A percentile compares a stretch with the other conserved stretches of the same genome.
Evolutionary conservation across 2,797 vertebrate species (phyloP).

Genomic region (Orestias chungarensis): DNA sequence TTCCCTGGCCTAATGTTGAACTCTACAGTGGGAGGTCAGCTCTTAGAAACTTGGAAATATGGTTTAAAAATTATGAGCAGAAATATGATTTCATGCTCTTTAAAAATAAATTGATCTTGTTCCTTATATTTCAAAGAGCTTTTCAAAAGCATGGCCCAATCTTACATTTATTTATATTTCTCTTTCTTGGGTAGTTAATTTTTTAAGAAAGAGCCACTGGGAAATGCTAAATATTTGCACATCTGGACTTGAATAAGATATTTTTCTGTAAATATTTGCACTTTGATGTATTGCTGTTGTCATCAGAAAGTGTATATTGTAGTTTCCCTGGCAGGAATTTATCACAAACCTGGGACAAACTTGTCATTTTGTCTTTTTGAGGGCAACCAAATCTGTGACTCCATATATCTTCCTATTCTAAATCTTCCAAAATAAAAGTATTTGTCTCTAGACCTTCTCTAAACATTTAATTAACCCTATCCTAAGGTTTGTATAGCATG

Average conservation of each 20-base stretch:
- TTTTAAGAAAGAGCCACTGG: background rate
- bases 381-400: too few species aligned
- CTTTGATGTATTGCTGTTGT: background rate
- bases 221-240: background rate
- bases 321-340: too few species aligned
- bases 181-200: background rate
- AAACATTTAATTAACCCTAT: background rate
- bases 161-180: background rate
- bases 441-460: too few species aligned
- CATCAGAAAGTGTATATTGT: background rate
- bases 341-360: too few species aligned
- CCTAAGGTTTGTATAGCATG: background rate
- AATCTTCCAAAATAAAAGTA: too few species aligned
- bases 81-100: background rate
- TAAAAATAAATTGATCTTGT: background rate
- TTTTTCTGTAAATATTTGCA: background rate
- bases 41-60: background rate
- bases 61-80: background rate
- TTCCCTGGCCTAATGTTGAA: background rate
- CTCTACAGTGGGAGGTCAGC: background rate
- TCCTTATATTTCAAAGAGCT: background rate
- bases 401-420: too few species aligned
- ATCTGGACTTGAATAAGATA: background rate
- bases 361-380: too few species aligned
- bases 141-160: background rate